Base-by-base conservation (phyloP, 37 sponge, comb jelly and placozoan genomes). In the Theonella swinhoei region DNA sequence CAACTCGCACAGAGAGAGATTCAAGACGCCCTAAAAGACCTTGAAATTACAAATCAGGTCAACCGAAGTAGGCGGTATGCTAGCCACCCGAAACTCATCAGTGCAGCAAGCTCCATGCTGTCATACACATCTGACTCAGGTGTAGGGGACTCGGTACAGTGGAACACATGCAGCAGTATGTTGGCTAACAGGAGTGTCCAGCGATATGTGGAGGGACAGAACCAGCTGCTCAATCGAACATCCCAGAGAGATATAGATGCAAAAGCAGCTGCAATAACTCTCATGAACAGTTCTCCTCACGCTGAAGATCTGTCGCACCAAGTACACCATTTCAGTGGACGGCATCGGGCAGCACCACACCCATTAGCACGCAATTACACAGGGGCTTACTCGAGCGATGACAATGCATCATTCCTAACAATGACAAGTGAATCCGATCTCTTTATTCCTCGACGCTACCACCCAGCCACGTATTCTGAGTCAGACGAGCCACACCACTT, bases 381-480 rank as follows among this genome's bases (percentile, higher is more conserved):
- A 7, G 31, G 22, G 58, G 70, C 69, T 31, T 75, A 62, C 68
- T 31, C 76, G 34, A 58, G 36, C 76, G 76, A 54, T 28, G 68
- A 39, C 68, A 83, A 74, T 58, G 82, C 84, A 19, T 89, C 84
- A 0, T 83, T 77, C 32, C 42, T 79, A 39, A 89, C 89, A 17
- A 79, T 83, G 64, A 88, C 82, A 35, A 78, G 80, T n/a, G 61
- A 76, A 26, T 89, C 89, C 3, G 89, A 89, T 20, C 78, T 83
- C 1, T 89, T 89, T 26, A 74, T 89, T 26, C 89, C 89, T 28
- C 64, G 79, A 3, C 39, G 83, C 29, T 22, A 38, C 8, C 69
- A 64, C 1, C 42, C 62, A 33, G 31, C 72, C 23, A 70, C 34
- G 5, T 88, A 82, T 64, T 36, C 76, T 1, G 88, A 88, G 0